Evolutionary conservation across 2,113 vertebrate species (phyloP).

Genomic region (Glaucidium brasilianum): DNA sequence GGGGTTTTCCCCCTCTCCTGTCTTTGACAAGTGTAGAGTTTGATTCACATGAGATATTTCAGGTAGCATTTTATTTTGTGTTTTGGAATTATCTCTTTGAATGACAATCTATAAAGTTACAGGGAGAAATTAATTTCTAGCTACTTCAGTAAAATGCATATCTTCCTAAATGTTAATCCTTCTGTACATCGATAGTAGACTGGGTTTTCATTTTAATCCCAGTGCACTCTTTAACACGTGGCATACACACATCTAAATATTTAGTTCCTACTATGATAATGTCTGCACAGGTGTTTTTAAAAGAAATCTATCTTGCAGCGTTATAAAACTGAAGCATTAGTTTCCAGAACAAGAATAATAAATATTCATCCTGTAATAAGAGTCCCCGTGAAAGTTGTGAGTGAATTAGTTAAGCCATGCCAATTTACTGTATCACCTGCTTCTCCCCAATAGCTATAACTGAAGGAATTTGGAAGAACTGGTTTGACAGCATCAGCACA

Average conservation of each 20-base stretch:
- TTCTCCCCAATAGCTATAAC: background rate
- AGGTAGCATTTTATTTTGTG: too few species aligned
- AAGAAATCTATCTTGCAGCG: background rate
- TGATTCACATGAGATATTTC: background rate
- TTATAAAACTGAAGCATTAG: background rate
- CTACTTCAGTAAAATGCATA: background rate
- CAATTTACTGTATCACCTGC: background rate
- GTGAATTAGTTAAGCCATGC: background rate
- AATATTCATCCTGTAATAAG: background rate
- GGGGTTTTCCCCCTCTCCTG: accelerated
- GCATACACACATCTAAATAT: background rate
- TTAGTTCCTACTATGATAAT: background rate
- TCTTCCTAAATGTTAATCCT: background rate
- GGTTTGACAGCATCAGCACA: background rate
- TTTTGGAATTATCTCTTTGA: background rate
- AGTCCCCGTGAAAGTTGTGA: background rate
- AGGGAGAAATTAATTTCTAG: background rate
- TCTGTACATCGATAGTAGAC: background rate
- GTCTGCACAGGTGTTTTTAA: background rate
- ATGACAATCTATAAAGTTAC: background rate
- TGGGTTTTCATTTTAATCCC: background rate
- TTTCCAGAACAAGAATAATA: background rate
- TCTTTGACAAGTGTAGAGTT: background rate
- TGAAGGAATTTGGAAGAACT: background rate
- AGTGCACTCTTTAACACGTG: background rate